A percentile compares a stretch with the other conserved stretches of the same genome.
phyloP scores from a whole-genome alignment of 2,888 invertebrate genomes.

The Furcula furcula region DNA sequence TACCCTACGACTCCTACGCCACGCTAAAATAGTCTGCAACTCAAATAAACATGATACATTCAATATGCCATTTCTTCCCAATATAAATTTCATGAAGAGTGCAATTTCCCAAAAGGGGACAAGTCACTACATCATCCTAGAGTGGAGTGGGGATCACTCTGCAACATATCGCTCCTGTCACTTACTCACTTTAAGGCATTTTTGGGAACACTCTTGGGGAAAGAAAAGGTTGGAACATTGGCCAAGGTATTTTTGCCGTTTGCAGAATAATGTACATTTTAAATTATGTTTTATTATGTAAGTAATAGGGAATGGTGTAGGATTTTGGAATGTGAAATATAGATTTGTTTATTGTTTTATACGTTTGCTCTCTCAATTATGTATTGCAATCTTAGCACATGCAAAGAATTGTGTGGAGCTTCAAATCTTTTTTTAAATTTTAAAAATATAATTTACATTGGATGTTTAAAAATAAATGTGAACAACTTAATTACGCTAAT shows the following conservation, averaged over 20 bases:
- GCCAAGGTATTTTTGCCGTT: constrained; percentile 2
- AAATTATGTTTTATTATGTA: neutral
- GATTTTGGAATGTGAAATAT: neutral
- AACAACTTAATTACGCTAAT: too few relatives aligned
- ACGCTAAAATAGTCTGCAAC: constrained; percentile 1
- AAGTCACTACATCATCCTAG: constrained; percentile 18
- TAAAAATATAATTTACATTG: too few relatives aligned
- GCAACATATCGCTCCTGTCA: constrained; percentile 19
- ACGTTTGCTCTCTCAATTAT: constrained; percentile 8
- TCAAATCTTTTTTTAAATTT: too few relatives aligned
- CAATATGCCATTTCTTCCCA: constrained; percentile 2
- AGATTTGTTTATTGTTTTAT: constrained; percentile 6
- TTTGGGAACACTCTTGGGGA: constrained; percentile 16
- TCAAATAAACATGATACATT: constrained; percentile 20
- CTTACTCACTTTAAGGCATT: constrained; percentile 23
- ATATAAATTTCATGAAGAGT: constrained; percentile 20
- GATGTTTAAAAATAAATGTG: too few relatives aligned
- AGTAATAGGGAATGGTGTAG: neutral
- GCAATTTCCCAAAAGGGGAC: constrained; percentile 19
- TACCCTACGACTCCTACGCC: neutral
- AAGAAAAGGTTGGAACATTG: constrained; percentile 7
- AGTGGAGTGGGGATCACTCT: constrained; percentile 7
- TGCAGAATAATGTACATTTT: neutral
- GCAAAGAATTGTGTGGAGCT: too few relatives aligned
- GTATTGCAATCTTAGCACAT: constrained; percentile 13